A percentile compares a stretch with the other conserved stretches of the same genome.
These are phyloP conservation scores for Ephydatia muelleri DNA, from an alignment of 37 sponge, comb jelly and placozoan species.

Conservation along the genomic window DNA sequence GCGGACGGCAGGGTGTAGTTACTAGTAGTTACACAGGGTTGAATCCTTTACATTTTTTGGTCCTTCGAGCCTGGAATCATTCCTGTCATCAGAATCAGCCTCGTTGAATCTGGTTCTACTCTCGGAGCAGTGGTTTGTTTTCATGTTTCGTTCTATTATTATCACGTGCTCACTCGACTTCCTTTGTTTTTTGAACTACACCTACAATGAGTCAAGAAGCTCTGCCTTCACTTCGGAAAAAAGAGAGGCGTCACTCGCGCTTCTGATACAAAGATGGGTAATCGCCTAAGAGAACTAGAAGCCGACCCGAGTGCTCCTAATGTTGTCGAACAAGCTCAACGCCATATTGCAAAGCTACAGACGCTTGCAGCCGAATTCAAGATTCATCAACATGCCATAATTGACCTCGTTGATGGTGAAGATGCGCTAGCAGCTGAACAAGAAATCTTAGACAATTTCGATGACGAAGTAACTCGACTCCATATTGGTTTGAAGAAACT, in stretches of 20 bases:
- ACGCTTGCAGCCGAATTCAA: conserved; percentile 19
- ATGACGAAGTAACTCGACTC: conserved; percentile 13
- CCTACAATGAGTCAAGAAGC: no score
- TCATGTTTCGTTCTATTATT: no score
- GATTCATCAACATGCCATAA: conserved; percentile 7
- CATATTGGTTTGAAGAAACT: conserved; percentile 26
- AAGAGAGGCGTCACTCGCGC: conserved; percentile 33
- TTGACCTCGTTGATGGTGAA: conserved; percentile 11
- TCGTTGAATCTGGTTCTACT: no score
- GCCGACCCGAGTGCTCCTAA: conserved; percentile 1
- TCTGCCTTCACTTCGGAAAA: not conserved
- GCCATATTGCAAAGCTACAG: conserved; percentile 8
- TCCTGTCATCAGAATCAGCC: no score
- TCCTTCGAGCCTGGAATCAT: no score
- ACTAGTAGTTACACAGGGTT: no score
- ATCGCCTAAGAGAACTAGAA: conserved; percentile 33
- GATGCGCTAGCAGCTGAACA: conserved; percentile 17
- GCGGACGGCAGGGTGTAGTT: no score
- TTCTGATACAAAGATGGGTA: conserved; percentile 32
- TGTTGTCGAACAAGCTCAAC: conserved; percentile 15
- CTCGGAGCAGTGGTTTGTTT: no score
- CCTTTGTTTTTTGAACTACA: no score
- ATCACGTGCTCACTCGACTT: no score
- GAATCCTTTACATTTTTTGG: no score
- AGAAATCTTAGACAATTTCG: conserved; percentile 15